These are phyloP conservation scores for Callyntrura guangdongensis DNA, from an alignment of 2,888 invertebrate species.

Conservation along the genomic window DNA sequence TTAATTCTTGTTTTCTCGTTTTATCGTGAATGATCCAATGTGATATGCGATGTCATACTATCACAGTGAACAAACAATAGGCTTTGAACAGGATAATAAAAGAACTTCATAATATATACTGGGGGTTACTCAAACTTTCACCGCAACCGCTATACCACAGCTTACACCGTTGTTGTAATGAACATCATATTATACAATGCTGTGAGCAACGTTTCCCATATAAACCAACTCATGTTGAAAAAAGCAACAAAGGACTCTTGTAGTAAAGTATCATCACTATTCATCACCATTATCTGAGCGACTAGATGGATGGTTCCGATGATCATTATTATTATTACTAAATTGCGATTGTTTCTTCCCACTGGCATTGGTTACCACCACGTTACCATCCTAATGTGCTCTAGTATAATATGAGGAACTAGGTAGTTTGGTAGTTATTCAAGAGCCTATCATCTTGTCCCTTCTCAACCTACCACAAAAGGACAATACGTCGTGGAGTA, in stretches of 20 bases:
- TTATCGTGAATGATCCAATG: conserved; percentile 58
- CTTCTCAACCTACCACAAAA: neutral
- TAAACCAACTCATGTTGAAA: neutral
- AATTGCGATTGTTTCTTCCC: conserved; percentile 52
- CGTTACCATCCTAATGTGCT: neutral
- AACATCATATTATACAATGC: neutral
- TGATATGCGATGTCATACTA: conserved; percentile 46
- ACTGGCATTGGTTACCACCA: neutral
- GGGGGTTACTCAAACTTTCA: conserved; percentile 25
- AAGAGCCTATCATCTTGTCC: neutral
- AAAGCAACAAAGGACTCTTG: neutral
- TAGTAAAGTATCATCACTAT: conserved; percentile 8
- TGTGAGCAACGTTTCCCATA: neutral
- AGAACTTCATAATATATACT: neutral
- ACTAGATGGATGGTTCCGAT: conserved; percentile 45
- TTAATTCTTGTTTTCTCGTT: conserved; percentile 42
- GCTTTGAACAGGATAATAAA: conserved; percentile 9
- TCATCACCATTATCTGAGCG: neutral
- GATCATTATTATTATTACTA: no score
- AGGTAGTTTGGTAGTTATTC: neutral
- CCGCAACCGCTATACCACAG: neutral
- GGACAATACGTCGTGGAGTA: neutral
- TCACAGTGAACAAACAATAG: neutral
- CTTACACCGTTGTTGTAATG: no score
- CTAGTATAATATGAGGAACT: neutral